Percentiles rank a stretch among this genome's conserved stretches.
Evolutionary conservation across 1,140 invertebrate genomes (phyloP).

Genomic region (Drosophila eugracilis): DNA sequence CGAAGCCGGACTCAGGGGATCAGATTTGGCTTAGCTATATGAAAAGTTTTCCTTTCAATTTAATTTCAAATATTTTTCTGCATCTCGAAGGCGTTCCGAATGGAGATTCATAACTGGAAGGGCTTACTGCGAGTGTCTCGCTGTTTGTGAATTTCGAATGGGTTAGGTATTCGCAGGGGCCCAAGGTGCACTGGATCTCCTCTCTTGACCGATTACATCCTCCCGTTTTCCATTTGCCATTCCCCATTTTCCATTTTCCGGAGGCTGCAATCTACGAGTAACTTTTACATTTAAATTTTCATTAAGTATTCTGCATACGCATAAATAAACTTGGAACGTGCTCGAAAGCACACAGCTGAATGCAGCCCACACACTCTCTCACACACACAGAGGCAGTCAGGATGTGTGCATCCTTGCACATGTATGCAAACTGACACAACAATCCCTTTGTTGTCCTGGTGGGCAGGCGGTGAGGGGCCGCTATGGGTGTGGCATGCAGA

Average conservation of each 20-base stretch:
- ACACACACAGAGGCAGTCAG: slow-evolving; percentile 7
- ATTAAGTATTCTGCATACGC: slow-evolving; percentile 84
- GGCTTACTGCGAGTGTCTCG: slow-evolving; percentile 28
- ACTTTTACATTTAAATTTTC: slow-evolving; percentile 84
- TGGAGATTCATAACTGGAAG: slow-evolving; percentile 28
- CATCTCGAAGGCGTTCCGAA: slow-evolving; percentile 11
- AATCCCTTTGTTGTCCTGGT: slow-evolving; percentile 75
- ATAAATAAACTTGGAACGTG: slow-evolving; percentile 84
- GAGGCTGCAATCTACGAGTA: slow-evolving; percentile 64
- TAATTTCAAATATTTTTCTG: slow-evolving; percentile 50
- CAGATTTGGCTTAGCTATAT: slow-evolving; percentile 43
- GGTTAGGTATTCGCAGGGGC: not conserved
- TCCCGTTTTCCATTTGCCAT: not conserved
- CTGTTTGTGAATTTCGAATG: slow-evolving; percentile 47
- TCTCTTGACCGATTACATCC: slow-evolving; percentile 19
- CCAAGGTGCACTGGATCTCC: slow-evolving; percentile 23
- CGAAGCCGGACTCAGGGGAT: slow-evolving; percentile 58
- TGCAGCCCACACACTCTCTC: not conserved
- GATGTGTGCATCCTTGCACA: slow-evolving; percentile 29
- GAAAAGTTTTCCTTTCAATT: slow-evolving; percentile 32
- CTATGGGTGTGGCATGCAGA: slow-evolving; percentile 55
- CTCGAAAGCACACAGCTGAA: slow-evolving; percentile 66
- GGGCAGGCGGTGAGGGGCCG: not conserved
- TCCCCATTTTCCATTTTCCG: slow-evolving; percentile 7
- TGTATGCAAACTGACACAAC: slow-evolving; percentile 58